Base-by-base conservation (phyloP, 2,888 invertebrate genomes). In the Rhingia rostrata region DNA sequence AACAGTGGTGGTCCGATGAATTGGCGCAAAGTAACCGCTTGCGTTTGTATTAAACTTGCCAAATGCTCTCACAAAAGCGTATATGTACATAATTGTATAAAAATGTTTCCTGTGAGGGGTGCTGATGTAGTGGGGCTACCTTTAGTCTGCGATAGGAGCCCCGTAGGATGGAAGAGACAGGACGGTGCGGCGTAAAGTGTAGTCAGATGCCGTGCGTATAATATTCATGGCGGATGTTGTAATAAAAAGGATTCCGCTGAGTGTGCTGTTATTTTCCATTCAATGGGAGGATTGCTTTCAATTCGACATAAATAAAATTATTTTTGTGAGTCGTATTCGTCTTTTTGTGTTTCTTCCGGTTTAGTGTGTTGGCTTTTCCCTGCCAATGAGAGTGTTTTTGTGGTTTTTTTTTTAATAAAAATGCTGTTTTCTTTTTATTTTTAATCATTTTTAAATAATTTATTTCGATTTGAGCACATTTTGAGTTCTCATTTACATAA, bases 161-260 rank as follows among this genome's bases (percentile, higher is more conserved):
- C 6, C 33, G n/a, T 7, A 37, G 12, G n/a, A 35, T 0, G 41
- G n/a, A 4, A 7, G 22, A 9, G 41, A 22, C 4, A 32, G 30
- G 37, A 9, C 9, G 35, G 10, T 4, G 30, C 4, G 0, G 32
- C 9, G 30, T 5, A 37, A 12, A 30, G 35, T 7, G 51, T 45
- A 45, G 37, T 60, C 69, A 47, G 56, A 56, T 61, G 43, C 64
- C 41, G 69, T 58, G 69, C 66, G 74, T 70, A 58, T 79, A 80
- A 80, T 80, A 84, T 80, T 84, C 80, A 84, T 84, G 80, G 80
- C 56, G 80, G 75, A 80, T 74, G 74, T 80, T 80, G 84, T 84
- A 84, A 84, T 84, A 84, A 84, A 84, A 84, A 84, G 84, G 80
- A 84, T 84, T 84, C 53, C 74, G 84, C 84, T 84, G 80, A 84